Base-by-base conservation (phyloP, 2,888 invertebrate species). In the Papilio gigon region DNA sequence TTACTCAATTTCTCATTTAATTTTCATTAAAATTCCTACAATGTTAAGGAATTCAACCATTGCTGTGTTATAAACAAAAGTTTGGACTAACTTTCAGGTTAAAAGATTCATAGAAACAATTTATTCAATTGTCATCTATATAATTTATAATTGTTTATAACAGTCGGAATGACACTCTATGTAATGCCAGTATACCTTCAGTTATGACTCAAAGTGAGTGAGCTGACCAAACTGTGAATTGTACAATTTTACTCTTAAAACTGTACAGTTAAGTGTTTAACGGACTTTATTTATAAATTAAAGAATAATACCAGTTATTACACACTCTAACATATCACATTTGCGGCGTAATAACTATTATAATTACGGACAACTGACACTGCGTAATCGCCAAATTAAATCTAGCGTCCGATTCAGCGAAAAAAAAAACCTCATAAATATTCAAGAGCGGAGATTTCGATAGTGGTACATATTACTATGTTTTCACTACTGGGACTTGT, bases 311-410 rank as follows among this genome's bases (percentile, higher is more conserved):
- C 56, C 17, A 62, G 37, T 33, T 37, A 42, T 56, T 63, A 50
- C 42, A 59, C 50, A 44, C 56, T 64, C 70, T 64, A 72, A 73
- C 59, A 65, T 58, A 68, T 63, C 72, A 69, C 74, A 76, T 71
- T 72, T 73, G 76, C 58, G 74, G 70, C 65, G 70, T 72, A 67
- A 76, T 75, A 78, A 75, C 76, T 79, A 77, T 77, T 75, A 77
- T 86, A 87, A 89, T 89, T 86, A 88, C 78, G 79, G 76, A 86
- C 85, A 88, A 86, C 86, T 86, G 87, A 86, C 88, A 87, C 84
- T 75, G 71, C 71, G 75, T 81, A 84, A 88, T 89, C 86, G 82
- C 82, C 83, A 81, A 84, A 86, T 87, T 82, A 84, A 83, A 85
- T 85, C 83, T 80, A 73, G 73, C 78, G 75, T 76, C 73, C 72